phyloP scores from a whole-genome alignment of 2,888 invertebrate species.

The Cheilosia soror region DNA sequence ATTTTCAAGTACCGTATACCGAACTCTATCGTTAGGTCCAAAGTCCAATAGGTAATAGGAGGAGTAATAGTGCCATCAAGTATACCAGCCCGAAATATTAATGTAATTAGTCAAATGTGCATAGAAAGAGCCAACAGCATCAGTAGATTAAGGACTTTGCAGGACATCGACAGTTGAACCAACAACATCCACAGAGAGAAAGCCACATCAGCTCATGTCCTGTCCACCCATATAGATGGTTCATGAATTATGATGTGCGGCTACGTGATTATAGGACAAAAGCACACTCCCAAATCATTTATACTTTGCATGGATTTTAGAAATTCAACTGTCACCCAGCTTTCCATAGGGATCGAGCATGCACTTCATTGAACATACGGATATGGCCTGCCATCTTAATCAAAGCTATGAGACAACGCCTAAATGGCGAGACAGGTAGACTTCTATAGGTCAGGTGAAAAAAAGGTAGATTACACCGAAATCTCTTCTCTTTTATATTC shows the following conservation, averaged over 20 bases:
- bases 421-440: not conserved
- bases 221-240: slow-evolving; percentile 9
- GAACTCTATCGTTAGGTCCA: not conserved
- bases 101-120: slow-evolving; percentile 56
- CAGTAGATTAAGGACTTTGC: slow-evolving; percentile 42
- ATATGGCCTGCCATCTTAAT: not conserved
- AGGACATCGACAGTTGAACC: slow-evolving; percentile 32
- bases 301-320: slow-evolving; percentile 24
- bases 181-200: slow-evolving; percentile 18
- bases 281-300: not conserved
- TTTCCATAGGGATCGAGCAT: slow-evolving; percentile 39
- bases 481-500: too few species aligned
- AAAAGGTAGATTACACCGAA: too few species aligned
- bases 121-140: slow-evolving; percentile 29
- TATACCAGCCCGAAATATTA: slow-evolving; percentile 34
- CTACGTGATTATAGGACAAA: slow-evolving; percentile 33
- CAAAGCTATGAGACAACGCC: not conserved
- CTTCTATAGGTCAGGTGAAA: not conserved
- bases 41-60: slow-evolving; percentile 6
- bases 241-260: slow-evolving; percentile 49
- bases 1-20: slow-evolving; percentile 2
- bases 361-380: slow-evolving; percentile 21
- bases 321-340: slow-evolving; percentile 34
- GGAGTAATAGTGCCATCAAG: slow-evolving; percentile 9
- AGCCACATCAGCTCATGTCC: slow-evolving; percentile 20